Evolutionary conservation across 2,797 vertebrate genomes (phyloP).

Genomic region (Oophaga sylvatica): DNA sequence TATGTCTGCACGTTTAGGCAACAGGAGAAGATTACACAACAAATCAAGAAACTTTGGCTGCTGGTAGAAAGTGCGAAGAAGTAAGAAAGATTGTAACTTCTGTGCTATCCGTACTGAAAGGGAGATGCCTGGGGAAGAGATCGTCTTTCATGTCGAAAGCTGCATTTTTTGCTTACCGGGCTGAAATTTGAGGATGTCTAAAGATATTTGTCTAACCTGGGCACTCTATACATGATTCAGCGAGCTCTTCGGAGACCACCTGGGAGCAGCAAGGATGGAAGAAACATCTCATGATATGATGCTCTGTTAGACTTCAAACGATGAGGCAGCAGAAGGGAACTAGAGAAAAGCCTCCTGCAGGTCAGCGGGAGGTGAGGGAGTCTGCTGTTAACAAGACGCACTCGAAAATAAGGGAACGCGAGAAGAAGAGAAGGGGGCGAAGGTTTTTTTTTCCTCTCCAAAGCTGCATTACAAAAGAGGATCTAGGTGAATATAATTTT

Average conservation of each 20-base stretch:
- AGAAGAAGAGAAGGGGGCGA: neutral
- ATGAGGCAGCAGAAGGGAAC: conserved; percentile 1
- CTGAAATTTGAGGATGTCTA: neutral
- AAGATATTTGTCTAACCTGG: conserved; percentile 12
- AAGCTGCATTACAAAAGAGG: neutral
- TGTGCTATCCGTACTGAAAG: neutral
- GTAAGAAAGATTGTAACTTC: neutral
- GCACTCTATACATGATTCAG: neutral
- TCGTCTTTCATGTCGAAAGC: neutral
- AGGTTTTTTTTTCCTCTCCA: neutral
- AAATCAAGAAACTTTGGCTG: neutral
- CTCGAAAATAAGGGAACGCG: conserved; percentile 15
- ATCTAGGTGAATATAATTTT: neutral
- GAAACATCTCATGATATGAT: conserved; percentile 27
- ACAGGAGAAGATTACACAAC: neutral
- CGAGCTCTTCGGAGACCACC: conserved; percentile 20
- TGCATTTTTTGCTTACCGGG: neutral
- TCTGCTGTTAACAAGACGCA: conserved; percentile 11
- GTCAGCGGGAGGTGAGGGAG: conserved; percentile 34
- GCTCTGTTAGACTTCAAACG: conserved; percentile 14
- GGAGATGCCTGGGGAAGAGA: neutral
- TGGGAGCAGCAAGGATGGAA: conserved; percentile 14
- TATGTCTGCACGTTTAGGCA: neutral
- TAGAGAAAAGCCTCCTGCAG: neutral
- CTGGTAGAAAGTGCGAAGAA: neutral